Evolutionary conservation across 2,797 vertebrate genomes (phyloP).

Genomic region (Pelochelys cantorii): DNA sequence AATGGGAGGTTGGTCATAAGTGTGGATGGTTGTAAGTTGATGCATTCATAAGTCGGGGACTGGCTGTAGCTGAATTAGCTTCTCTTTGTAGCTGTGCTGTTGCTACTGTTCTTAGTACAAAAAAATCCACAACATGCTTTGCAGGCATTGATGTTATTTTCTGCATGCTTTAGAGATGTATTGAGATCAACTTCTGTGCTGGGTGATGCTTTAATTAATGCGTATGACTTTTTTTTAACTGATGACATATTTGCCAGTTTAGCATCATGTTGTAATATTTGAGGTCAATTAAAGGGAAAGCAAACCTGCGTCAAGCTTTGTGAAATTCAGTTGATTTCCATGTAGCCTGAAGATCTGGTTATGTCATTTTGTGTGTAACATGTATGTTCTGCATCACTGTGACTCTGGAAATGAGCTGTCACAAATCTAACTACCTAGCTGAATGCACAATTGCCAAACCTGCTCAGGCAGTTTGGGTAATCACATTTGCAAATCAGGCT

Average conservation of each 20-base stretch:
- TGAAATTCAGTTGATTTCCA: not conserved
- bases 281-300: not conserved
- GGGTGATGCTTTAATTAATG: not conserved
- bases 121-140: not conserved
- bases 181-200: not conserved
- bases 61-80: not conserved
- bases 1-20: too few species aligned
- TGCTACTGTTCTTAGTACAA: not conserved
- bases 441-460: not conserved
- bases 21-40: too few species aligned
- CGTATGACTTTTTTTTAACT: not conserved
- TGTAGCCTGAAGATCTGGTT: not conserved
- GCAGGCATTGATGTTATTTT: not conserved
- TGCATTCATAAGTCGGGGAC: too few species aligned
- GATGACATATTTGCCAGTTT: not conserved
- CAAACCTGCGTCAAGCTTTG: not conserved
- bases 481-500: not conserved
- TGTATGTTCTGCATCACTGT: not conserved
- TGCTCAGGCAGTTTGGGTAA: not conserved
- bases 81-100: not conserved
- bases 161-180: not conserved
- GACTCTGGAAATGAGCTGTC: not conserved
- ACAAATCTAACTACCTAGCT: not conserved
- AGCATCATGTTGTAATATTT: not conserved
- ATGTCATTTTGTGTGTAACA: not conserved